A percentile compares a stretch with the other conserved stretches of the same genome.
Conservation (phyloP, 2,888 invertebrate species). For the Tenthredo amoena region DNA sequence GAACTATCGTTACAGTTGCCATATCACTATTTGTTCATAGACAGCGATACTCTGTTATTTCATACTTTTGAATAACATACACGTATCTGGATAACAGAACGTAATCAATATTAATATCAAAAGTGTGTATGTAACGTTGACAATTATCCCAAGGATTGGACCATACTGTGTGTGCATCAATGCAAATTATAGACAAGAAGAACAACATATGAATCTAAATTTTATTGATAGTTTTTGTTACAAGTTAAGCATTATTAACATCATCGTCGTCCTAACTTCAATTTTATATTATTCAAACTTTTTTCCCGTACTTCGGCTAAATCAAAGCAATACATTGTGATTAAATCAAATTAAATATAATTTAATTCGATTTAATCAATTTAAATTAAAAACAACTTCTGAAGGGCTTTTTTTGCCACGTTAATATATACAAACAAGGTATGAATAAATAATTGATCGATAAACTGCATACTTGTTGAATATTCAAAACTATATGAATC, state of each 20-base stretch:
- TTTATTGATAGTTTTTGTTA: constrained; percentile 33
- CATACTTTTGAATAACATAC: constrained; percentile 4
- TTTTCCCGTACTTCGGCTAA: neutral
- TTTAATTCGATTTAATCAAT: neutral
- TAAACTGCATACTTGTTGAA: neutral
- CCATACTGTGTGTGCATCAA: constrained; percentile 15
- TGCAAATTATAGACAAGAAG: constrained; percentile 37
- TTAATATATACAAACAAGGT: neutral
- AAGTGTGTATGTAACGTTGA: constrained; percentile 20
- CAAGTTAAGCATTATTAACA: constrained; percentile 21
- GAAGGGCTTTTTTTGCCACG: neutral
- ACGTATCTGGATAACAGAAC: neutral
- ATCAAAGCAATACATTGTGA: constrained; percentile 41
- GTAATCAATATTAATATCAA: constrained; percentile 16
- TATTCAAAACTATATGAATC: neutral
- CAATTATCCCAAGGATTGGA: constrained; percentile 19
- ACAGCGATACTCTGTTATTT: constrained; percentile 2
- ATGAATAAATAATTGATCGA: neutral
- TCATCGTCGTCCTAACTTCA: neutral
- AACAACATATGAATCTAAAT: constrained; percentile 17
- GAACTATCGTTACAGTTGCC: constrained; percentile 30
- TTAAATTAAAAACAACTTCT: neutral
- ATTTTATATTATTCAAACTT: neutral
- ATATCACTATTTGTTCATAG: constrained; percentile 38
- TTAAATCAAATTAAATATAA: neutral